Percentiles rank a stretch among this genome's conserved stretches.
Conservation (phyloP, 2,113 vertebrate species). For the Eretmochelys imbricata region DNA sequence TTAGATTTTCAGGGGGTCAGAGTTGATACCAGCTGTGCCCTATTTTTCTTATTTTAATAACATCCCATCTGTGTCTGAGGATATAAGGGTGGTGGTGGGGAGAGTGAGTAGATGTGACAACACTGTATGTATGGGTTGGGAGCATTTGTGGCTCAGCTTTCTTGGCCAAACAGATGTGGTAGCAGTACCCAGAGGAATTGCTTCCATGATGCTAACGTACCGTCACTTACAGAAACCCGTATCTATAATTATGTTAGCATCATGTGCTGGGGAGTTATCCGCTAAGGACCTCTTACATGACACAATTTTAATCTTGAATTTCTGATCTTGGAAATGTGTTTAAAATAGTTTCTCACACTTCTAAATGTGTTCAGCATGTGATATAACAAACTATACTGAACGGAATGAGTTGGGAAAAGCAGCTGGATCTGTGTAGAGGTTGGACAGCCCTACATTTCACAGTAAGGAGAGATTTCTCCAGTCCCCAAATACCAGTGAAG, state of each 20-base stretch:
- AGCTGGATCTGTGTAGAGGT: fast-evolving
- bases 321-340: neutral
- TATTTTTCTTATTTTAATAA: neutral
- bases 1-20: neutral
- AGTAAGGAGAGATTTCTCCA: fast-evolving
- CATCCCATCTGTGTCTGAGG: neutral
- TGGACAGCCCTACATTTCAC: neutral
- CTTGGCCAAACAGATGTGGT: fast-evolving
- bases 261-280: neutral
- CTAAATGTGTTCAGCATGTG: neutral
- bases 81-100: neutral
- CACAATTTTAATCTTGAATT: neutral
- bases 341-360: neutral
- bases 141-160: neutral
- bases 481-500: neutral
- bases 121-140: neutral
- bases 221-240: too few species aligned
- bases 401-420: neutral
- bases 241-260: neutral
- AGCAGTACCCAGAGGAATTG: neutral
- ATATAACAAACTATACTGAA: neutral
- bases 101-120: neutral
- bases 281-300: neutral
- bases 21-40: neutral
- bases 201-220: neutral